These are phyloP conservation scores for Pluvialis apricaria DNA, from an alignment of 2,113 vertebrate genomes.

Conservation along the genomic window DNA sequence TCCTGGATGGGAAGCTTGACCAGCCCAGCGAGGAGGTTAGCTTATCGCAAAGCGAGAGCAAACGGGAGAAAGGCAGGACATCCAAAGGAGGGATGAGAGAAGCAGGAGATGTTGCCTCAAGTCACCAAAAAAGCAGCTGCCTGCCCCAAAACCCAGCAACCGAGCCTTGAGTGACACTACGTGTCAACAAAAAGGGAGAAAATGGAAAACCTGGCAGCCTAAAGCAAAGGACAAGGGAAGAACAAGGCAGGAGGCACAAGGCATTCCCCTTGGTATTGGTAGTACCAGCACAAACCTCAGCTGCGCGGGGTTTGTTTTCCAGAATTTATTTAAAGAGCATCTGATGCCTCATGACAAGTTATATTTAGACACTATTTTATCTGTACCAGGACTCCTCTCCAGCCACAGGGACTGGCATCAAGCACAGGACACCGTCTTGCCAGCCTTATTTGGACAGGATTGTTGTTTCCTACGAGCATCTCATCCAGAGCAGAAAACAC, in stretches of 20 bases:
- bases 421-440: not conserved
- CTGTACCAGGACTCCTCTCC: not conserved
- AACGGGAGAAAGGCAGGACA: not conserved
- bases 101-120: not conserved
- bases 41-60: not conserved
- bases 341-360: not conserved
- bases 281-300: not conserved
- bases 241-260: not conserved
- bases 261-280: not conserved
- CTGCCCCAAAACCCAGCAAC: not conserved
- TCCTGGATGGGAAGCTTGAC: not conserved
- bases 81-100: not conserved
- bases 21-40: not conserved
- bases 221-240: conserved; percentile 8
- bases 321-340: conserved; percentile 46
- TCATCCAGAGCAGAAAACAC: not conserved
- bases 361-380: not conserved
- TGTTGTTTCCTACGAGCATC: not conserved
- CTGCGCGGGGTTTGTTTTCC: not conserved
- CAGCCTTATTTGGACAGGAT: not conserved
- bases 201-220: not conserved
- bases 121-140: not conserved
- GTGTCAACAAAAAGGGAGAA: conserved; percentile 8
- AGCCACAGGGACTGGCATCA: not conserved
- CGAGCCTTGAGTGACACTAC: not conserved